Evolutionary conservation across 1,140 invertebrate genomes (phyloP), one percentile per base, ranked within the genome.

Genomic region (Caenorhabditis inopinata): DNA sequence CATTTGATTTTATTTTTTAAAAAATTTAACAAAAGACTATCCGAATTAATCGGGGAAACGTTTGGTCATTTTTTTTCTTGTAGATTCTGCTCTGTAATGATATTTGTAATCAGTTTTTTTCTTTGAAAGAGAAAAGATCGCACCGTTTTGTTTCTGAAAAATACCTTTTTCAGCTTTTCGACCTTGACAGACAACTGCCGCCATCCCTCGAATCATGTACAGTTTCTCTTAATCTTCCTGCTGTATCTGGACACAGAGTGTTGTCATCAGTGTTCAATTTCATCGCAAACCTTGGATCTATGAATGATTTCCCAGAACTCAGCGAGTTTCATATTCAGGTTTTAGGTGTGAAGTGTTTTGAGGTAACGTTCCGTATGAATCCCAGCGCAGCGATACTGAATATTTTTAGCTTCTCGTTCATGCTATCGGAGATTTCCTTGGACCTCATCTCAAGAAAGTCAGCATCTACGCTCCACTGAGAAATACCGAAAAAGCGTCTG

Each of bases 271-370:
- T 78, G 11, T 1, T 62, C 11, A 21, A 62, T 16, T 78, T 78
- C 21, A 78, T 78, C 21, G 21, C 35, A n/a, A 51, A 62, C n/a
- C 16, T 78, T 9, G 76, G 51, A 1, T 38, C 49, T 2, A n/a
- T 68, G 16, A 78, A 78, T 25, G 49, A 53, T 45, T 78, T 78
- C 23, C 76, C 76, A 0, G 76, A 78, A 12, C 42, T 78, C 2
- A 12, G 18, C 32, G 76, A 78, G 21, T 53, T 78, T 25, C 49
- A 78, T 42, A 62, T 78, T 62, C 76, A 78, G 23, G 42, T 78
- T 29, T 68, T 51, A n/a, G 76, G 76, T 27, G 47, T 78, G 18
- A 38, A 42, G 12, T 78, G 76, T 21, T 68, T 78, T 27, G 76
- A 78, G 51, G 58, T 68, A 68, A n/a, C n/a, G n/a, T n/a, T n/a